Conservation (phyloP, 2,113 vertebrate species). For the Rhynchopsitta pachyrhyncha region DNA sequence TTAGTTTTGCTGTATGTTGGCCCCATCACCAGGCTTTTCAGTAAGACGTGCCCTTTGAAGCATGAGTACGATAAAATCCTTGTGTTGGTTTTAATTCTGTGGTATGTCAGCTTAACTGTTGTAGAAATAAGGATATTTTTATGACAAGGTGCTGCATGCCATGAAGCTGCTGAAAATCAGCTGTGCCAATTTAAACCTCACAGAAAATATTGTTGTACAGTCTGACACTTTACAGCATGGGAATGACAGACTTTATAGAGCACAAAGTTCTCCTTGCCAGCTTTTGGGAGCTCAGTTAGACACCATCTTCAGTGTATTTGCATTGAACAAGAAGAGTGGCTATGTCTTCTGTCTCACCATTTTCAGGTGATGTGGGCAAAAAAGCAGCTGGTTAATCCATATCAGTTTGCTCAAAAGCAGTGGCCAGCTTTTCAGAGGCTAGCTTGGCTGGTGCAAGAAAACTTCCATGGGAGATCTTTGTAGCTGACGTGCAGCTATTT, state of each 20-base stretch:
- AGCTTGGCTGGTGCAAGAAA: not conserved
- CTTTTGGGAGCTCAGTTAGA: conserved; percentile 12
- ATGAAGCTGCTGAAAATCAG: conserved; percentile 35
- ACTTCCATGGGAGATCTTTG: not conserved
- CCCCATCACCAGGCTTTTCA: not conserved
- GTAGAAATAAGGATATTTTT: conserved; percentile 19
- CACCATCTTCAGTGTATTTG: not conserved
- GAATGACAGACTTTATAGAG: not conserved
- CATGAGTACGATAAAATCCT: not conserved
- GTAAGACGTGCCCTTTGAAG: not conserved
- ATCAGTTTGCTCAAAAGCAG: not conserved
- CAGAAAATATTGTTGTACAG: not conserved
- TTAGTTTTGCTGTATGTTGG: not conserved
- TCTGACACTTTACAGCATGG: conserved; percentile 31
- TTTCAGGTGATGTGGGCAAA: not conserved
- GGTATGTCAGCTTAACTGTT: not conserved
- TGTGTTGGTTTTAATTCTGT: conserved; percentile 1
- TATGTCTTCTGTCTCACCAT: not conserved
- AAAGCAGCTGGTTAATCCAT: not conserved
- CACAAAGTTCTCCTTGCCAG: conserved; percentile 4
- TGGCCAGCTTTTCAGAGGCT: not conserved
- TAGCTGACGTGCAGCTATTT: not conserved
- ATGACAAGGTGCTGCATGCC: conserved; percentile 42
- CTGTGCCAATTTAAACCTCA: conserved; percentile 27
- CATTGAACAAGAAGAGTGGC: not conserved